phyloP scores from a whole-genome alignment of 2,888 invertebrate genomes.

The Buathra laborator region DNA sequence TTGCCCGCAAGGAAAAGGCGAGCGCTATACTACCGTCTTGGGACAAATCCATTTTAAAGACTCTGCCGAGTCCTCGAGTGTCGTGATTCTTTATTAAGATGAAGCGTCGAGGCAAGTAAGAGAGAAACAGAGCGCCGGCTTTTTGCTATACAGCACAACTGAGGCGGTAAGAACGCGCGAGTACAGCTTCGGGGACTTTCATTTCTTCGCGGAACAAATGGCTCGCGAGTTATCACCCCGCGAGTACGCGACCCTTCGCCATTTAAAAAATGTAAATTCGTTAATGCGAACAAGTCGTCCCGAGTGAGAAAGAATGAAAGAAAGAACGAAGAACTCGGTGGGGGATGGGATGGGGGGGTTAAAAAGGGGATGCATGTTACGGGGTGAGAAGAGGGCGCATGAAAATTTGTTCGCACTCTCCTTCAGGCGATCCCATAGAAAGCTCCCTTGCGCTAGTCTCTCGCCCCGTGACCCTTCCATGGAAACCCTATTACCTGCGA shows the following conservation, averaged over 20 bases:
- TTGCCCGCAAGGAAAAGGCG: conserved; percentile 74
- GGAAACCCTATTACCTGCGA: conserved; percentile 84
- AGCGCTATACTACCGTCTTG: conserved; percentile 67
- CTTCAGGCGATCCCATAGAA: conserved; percentile 1
- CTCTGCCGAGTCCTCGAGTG: conserved; percentile 75
- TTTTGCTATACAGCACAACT: conserved; percentile 20
- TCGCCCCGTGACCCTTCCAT: conserved; percentile 53
- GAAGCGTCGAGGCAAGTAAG: conserved; percentile 73
- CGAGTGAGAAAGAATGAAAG: conserved; percentile 62
- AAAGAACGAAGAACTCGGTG: conserved; percentile 40
- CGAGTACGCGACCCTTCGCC: conserved; percentile 77
- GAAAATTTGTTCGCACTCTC: conserved; percentile 78
- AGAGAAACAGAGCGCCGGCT: conserved; percentile 32
- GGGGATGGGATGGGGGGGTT: conserved; percentile 40
- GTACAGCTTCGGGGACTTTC: conserved; percentile 72
- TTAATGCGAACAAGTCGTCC: conserved; percentile 81
- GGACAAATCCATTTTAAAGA: conserved; percentile 76
- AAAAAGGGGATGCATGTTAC: conserved; percentile 55
- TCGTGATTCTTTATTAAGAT: conserved; percentile 83
- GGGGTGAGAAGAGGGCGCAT: conserved; percentile 72
- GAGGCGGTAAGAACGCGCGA: conserved; percentile 13
- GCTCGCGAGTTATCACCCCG: conserved; percentile 84
- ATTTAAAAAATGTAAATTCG: conserved; percentile 85
- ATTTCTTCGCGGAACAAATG: conserved; percentile 84
- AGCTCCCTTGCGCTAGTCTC: conserved; percentile 64